Evolutionary conservation across 2,888 invertebrate genomes (phyloP).

Genomic region (Odontocerum albicorne): DNA sequence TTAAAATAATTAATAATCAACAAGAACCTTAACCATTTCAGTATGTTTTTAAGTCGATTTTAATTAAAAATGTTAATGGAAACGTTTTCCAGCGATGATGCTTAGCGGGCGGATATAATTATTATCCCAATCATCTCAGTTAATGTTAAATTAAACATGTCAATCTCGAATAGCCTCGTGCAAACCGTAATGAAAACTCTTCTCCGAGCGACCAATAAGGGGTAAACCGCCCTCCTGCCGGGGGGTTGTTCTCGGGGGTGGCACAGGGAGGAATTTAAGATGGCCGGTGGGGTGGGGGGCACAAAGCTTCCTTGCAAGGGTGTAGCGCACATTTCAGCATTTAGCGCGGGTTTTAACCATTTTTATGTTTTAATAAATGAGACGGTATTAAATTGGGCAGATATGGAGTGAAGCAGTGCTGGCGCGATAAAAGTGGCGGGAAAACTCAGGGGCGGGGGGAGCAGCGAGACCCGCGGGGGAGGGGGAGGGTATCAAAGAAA

Average conservation of each 20-base stretch:
- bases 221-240: constrained; percentile 3
- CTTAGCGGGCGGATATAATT: not conserved
- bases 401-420: constrained; percentile 33
- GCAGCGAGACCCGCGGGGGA: not conserved
- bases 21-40: too few species aligned
- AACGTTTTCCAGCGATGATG: not conserved
- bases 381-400: constrained; percentile 36
- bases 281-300: constrained; percentile 12
- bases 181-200: constrained; percentile 33
- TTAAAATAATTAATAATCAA: too few species aligned
- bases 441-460: too few species aligned
- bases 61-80: not conserved
- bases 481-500: constrained; percentile 14
- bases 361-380: constrained; percentile 38
- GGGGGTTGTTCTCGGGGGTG: too few species aligned
- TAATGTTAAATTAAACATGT: constrained; percentile 16
- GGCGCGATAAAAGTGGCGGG: constrained; percentile 29
- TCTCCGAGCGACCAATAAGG: constrained; percentile 5
- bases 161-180: constrained; percentile 18
- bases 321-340: constrained; percentile 33
- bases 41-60: not conserved
- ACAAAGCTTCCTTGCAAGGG: constrained; percentile 11
- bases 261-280: constrained; percentile 4
- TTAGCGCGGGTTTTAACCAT: constrained; percentile 36
- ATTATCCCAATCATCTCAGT: not conserved